Evolutionary conservation across 2,113 vertebrate species (phyloP), one percentile per base, ranked within the genome.

Genomic region (Equus quagga): DNA sequence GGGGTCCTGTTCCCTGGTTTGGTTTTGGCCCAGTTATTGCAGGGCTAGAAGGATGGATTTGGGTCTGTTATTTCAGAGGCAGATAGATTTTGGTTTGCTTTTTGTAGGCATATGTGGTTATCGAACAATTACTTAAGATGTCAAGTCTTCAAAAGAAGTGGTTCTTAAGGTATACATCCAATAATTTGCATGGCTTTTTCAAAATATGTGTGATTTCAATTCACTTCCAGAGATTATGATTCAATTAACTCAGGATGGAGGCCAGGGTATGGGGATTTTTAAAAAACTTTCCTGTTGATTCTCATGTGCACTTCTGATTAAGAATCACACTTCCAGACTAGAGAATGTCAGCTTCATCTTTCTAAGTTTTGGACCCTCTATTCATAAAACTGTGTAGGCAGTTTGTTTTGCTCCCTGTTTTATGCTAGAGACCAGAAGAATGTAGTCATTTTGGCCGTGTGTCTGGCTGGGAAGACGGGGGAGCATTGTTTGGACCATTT

Each of bases 81-180:
- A 64, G 82, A 67, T 94, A 91, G 41, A 87, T 60, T 65, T 84
- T 75, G 81, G 54, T 86, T 73, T 91, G 41, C 33, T 73, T 92
- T 95, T 84, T 18, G 10, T 51, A 26, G 46, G 31, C 49, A 17
- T 89, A 2, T 78, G 17, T 88, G 51, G 33, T 84, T 69, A 19
- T 82, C 62, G 31, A 65, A 13, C 26, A 83, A 67, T 76, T 83
- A 75, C 6, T 69, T 82, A 79, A 54, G 26, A 83, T 69, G 21
- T 88, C 24, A 87, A 76, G 69, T 83, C 44, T 44, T 92, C 8
- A 73, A 26, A 82, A 92, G 88, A 88, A 79, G 46, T 58, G 36
- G 23, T 58, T 84, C 56, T 89, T 92, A 88, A 69, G 21, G 46
- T 85, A 49, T 58, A 8, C 4, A 9, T 90, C 13, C 60, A 94